Conservation (phyloP, 2,888 invertebrate genomes). For the Microdon myrmicae region DNA sequence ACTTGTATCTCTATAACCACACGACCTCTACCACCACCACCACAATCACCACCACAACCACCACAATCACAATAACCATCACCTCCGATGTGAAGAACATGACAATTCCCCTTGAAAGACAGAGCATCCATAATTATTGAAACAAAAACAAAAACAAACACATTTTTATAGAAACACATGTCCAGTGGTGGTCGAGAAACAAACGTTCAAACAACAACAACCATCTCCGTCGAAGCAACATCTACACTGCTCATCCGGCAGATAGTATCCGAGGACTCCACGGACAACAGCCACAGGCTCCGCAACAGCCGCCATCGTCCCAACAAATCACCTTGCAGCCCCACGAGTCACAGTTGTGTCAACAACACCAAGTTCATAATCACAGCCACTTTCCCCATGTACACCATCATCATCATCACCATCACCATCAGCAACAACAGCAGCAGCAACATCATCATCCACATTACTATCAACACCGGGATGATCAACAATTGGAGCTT, state of each 20-base stretch:
- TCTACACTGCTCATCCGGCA: constrained; percentile 66
- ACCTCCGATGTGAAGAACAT: constrained; percentile 53
- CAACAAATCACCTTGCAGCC: constrained; percentile 32
- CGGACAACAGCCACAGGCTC: constrained; percentile 38
- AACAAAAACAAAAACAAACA: constrained; percentile 41
- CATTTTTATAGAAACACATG: constrained; percentile 63
- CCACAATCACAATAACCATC: constrained; percentile 38
- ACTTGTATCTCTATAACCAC: constrained; percentile 51
- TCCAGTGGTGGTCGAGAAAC: constrained; percentile 67
- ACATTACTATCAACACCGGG: constrained; percentile 58
- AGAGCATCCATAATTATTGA: constrained; percentile 41
- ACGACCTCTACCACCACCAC: constrained; percentile 55
- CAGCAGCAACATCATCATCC: constrained; percentile 62
- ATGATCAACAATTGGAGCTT: constrained; percentile 47
- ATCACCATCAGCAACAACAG: constrained; percentile 55
- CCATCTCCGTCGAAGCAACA: constrained; percentile 65
- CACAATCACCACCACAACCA: constrained; percentile 39
- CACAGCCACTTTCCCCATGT: constrained; percentile 55
- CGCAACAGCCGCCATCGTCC: constrained; percentile 14
- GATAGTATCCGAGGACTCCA: constrained; percentile 65
- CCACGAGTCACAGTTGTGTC: constrained; percentile 52
- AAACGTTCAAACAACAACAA: constrained; percentile 65
- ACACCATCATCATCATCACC: constrained; percentile 47
- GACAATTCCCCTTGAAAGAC: constrained; percentile 45
- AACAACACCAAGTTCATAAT: constrained; percentile 55